Evolutionary conservation across 2,888 invertebrate species (phyloP).

Genomic region (Caprella mutica): DNA sequence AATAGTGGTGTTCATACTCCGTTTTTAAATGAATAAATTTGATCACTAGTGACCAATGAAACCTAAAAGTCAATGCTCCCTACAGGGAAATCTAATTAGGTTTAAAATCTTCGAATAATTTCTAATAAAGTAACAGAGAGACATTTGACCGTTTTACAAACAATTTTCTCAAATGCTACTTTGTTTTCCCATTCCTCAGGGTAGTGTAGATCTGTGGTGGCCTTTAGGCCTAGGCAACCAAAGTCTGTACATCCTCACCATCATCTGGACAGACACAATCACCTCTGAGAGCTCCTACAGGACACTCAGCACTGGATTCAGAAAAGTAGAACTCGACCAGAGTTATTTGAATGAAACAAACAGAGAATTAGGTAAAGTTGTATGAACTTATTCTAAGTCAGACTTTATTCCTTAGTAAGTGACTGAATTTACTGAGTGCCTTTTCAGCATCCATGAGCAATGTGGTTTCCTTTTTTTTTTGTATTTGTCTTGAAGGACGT

Average conservation of each 20-base stretch:
- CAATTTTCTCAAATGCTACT: too few relatives aligned
- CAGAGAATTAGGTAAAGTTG: conserved; percentile 14
- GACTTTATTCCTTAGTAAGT: too few relatives aligned
- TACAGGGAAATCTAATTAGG: too few relatives aligned
- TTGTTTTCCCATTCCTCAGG: conserved; percentile 15
- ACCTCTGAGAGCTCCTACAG: conserved; percentile 3
- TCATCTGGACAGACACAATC: conserved; percentile 30
- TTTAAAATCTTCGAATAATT: too few relatives aligned
- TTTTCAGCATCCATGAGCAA: background rate
- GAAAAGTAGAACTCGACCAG: conserved; percentile 72
- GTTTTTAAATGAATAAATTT: too few relatives aligned
- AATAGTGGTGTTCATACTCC: too few relatives aligned
- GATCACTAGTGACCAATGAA: too few relatives aligned
- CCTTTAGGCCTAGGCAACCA: conserved; percentile 83
- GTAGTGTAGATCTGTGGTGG: conserved; percentile 66
- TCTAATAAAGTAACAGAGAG: too few relatives aligned
- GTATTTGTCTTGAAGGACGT: background rate
- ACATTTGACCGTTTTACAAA: too few relatives aligned
- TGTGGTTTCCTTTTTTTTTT: background rate
- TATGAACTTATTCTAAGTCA: background rate
- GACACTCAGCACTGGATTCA: conserved; percentile 45
- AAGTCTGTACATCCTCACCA: conserved; percentile 56
- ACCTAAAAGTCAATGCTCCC: too few relatives aligned
- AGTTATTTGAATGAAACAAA: conserved; percentile 45
- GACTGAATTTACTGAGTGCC: too few relatives aligned